These are phyloP conservation scores for Leptopilina clavipes DNA, from an alignment of 1,140 invertebrate species.

Conservation along the genomic window DNA sequence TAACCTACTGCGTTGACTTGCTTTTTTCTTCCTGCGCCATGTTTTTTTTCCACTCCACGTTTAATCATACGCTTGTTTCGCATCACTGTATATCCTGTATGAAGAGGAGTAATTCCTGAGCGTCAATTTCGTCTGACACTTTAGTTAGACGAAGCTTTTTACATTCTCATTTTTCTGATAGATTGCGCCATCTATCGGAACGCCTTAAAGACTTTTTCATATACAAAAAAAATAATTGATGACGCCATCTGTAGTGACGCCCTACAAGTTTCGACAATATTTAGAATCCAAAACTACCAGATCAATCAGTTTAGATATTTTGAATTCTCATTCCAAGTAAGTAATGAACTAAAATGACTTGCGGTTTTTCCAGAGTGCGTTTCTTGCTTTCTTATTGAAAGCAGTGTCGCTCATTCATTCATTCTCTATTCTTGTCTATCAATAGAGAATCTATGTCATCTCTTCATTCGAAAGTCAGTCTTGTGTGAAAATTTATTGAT, in stretches of 20 bases:
- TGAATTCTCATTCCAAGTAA: slow-evolving; percentile 69
- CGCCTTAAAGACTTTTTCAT: too few species aligned
- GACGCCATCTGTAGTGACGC: too few species aligned
- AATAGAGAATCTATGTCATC: too few species aligned
- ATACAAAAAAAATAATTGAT: too few species aligned
- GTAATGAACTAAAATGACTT: slow-evolving; percentile 73
- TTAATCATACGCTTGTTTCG: slow-evolving; percentile 43
- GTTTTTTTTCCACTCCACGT: slow-evolving; percentile 23
- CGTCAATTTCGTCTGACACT: too few species aligned
- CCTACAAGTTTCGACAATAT: not conserved
- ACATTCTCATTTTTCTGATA: too few species aligned
- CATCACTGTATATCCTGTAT: slow-evolving; percentile 37
- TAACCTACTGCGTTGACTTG: not conserved
- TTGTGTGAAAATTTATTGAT: too few species aligned
- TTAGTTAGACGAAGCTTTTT: too few species aligned
- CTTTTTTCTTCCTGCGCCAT: not conserved
- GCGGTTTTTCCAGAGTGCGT: slow-evolving; percentile 68
- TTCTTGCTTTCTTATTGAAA: slow-evolving; percentile 73
- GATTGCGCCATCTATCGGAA: too few species aligned
- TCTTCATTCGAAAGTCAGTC: too few species aligned
- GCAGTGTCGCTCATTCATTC: slow-evolving; percentile 69
- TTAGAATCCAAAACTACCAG: slow-evolving; percentile 35
- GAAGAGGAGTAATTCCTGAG: slow-evolving; percentile 35
- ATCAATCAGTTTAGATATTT: slow-evolving; percentile 63
- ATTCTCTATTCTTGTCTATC: slow-evolving; percentile 44